Evolutionary conservation across 2,113 vertebrate genomes (phyloP), one percentile per base, ranked within the genome.

Genomic region (Suricata suricatta): DNA sequence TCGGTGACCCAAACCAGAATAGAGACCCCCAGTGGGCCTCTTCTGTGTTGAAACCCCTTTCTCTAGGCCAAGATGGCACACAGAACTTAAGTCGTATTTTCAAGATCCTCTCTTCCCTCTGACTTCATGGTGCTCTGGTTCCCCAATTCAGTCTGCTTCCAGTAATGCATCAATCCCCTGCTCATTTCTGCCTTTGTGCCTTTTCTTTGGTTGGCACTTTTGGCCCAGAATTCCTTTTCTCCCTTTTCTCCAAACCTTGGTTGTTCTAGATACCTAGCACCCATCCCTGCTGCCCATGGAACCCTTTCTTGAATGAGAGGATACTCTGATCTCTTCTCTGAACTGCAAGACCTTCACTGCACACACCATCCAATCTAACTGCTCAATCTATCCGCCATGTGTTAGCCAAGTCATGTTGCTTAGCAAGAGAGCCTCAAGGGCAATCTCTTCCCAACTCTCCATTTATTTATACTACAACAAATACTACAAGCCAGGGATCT

Each of bases 261-360:
- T n/a, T 16, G n/a, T 50, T 16, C 21, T 86, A n/a, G 17, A 13
- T 29, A 4, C 50, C n/a, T 27, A 14, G 3, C 0, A 3, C 15
- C 27, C 15, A 17, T 35, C 57, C 5, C 1, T 76, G 12, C 35
- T 60, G 23, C 17, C 52, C 10, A 4, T 44, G 63, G 63, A 64
- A 7, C 11, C 0, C 1, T 64, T 90, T 63, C 14, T 33, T 68
- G 44, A 88, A 57, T 14, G 68, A 92, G 12, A 14, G 3, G 7
- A 3, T 41, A 0, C 33, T 50, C 69, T 35, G 13, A 16, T 19
- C 31, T 50, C 52, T 80, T n/a, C 35, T 71, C 60, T 69, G 19
- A 13, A 79, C 13, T 29, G 3, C 29, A 33, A 54, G 31, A 35
- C 31, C 27, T 7, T 60, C 13, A 74, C 84, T 12, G 35, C 11